Conservation (phyloP, 2,797 vertebrate genomes). For the Hozukius guyotensis region DNA sequence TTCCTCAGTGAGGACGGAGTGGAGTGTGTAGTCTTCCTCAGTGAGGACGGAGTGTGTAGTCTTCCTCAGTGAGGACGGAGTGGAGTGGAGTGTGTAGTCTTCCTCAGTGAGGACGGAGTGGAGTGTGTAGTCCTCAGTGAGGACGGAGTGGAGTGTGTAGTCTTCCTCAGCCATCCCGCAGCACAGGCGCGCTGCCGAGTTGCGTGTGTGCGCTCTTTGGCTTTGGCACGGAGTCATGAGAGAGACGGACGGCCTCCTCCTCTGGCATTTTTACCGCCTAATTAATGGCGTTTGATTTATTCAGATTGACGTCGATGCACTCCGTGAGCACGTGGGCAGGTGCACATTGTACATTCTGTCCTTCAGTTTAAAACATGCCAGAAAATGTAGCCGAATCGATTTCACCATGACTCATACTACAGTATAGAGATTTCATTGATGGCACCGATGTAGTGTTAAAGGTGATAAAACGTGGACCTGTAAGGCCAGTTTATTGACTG, state of each 20-base stretch:
- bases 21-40: constrained; percentile 11
- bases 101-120: no score
- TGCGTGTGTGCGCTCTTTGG: constrained; percentile 39
- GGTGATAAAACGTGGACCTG: neutral
- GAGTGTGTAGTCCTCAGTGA: no score
- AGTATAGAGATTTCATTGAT: neutral
- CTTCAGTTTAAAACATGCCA: neutral
- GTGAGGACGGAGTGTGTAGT: neutral
- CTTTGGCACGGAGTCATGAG: constrained; percentile 23
- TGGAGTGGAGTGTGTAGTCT: no score
- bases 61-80: no score
- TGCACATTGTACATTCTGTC: neutral
- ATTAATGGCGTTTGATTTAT: constrained; percentile 36
- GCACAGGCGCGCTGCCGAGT: constrained; percentile 63
- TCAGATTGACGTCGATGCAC: neutral
- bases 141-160: no score
- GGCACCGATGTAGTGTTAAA: neutral
- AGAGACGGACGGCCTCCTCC: constrained; percentile 22
- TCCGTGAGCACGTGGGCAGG: neutral
- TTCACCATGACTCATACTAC: no score
- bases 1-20: neutral
- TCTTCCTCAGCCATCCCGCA: constrained; percentile 37
- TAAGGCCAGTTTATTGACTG: neutral
- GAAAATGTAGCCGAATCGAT: neutral
- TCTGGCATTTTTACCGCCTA: constrained; percentile 8